phyloP scores from a whole-genome alignment of 2,797 vertebrate genomes.

The Channa striata region DNA sequence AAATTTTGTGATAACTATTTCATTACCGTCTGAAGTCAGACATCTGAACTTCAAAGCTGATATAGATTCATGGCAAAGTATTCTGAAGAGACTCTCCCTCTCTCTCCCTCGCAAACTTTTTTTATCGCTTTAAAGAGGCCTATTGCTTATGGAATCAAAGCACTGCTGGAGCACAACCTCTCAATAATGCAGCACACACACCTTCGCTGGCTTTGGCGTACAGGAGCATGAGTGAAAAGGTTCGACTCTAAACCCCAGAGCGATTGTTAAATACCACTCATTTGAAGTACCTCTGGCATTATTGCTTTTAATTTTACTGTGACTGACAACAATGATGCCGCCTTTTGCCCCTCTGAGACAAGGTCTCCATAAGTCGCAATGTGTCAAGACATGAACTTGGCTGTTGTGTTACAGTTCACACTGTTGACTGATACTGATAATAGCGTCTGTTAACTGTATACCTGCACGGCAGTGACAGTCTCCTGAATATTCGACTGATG shows the following conservation, averaged over 20 bases:
- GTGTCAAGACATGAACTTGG: conserved; percentile 14
- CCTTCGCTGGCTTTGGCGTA: conserved; percentile 45
- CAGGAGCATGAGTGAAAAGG: conserved; percentile 35
- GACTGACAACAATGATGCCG: not conserved
- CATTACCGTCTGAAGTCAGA: conserved; percentile 69
- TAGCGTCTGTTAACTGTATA: conserved; percentile 25
- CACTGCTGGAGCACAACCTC: conserved; percentile 46
- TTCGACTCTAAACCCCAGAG: conserved; percentile 32
- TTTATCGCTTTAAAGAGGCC: conserved; percentile 65
- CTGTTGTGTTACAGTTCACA: conserved; percentile 14
- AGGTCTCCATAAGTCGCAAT: not conserved
- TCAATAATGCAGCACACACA: conserved; percentile 72
- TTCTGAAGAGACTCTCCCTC: conserved; percentile 46
- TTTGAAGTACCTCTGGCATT: conserved; percentile 23
- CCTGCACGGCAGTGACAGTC: conserved; percentile 12
- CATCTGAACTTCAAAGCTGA: conserved; percentile 68
- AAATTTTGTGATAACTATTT: conserved; percentile 70
- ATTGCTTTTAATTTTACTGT: conserved; percentile 7
- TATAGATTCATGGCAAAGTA: conserved; percentile 62
- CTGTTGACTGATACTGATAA: conserved; percentile 37
- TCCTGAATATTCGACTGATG: conserved; percentile 50
- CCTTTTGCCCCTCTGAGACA: conserved; percentile 5
- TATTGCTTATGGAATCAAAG: conserved; percentile 72
- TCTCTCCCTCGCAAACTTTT: conserved; percentile 35
- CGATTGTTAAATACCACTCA: conserved; percentile 43